Percentiles rank a stretch among this genome's conserved stretches.
These are phyloP conservation scores for Catostylus mosaicus DNA, from an alignment of 30 jellyfish, hydroid and myxozoan species.

Conservation along the genomic window DNA sequence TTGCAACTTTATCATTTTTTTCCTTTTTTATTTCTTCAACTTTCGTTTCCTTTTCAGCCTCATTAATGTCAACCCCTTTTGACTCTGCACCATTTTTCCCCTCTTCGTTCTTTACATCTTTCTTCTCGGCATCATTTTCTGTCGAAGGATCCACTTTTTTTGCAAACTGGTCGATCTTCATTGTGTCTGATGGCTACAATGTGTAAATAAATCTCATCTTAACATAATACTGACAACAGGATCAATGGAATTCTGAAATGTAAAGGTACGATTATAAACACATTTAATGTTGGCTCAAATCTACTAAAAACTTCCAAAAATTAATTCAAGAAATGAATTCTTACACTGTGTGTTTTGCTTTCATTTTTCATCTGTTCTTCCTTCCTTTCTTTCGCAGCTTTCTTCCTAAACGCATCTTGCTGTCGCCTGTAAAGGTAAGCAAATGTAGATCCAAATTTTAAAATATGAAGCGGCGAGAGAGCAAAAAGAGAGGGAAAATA, in stretches of 20 bases:
- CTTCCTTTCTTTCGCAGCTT: conserved; percentile 51
- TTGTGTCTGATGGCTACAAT: neutral
- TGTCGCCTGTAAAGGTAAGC: too few relatives aligned
- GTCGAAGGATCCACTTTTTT: conserved; percentile 19
- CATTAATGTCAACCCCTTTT: conserved; percentile 9
- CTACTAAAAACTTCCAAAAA: too few relatives aligned
- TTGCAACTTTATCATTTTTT: neutral
- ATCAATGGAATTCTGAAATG: too few relatives aligned
- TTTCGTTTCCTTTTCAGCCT: conserved; percentile 3
- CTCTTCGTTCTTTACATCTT: neutral
- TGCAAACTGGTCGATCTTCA: conserved; percentile 36
- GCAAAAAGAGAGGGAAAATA: too few relatives aligned
- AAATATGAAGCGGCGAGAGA: too few relatives aligned
- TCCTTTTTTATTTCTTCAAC: conserved; percentile 5
- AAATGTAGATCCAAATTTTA: too few relatives aligned
- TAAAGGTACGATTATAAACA: too few relatives aligned
- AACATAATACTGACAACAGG: too few relatives aligned
- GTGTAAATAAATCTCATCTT: neutral
- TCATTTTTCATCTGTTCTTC: conserved; percentile 35
- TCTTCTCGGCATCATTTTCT: neutral
- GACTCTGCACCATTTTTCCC: neutral
- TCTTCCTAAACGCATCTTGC: conserved; percentile 62
- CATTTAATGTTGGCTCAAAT: too few relatives aligned
- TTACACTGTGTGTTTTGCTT: conserved; percentile 24
- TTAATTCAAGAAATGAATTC: neutral